A percentile compares a stretch with the other conserved stretches of the same genome.
Evolutionary conservation across 2,797 vertebrate genomes (phyloP).

Genomic region (Huso huso): DNA sequence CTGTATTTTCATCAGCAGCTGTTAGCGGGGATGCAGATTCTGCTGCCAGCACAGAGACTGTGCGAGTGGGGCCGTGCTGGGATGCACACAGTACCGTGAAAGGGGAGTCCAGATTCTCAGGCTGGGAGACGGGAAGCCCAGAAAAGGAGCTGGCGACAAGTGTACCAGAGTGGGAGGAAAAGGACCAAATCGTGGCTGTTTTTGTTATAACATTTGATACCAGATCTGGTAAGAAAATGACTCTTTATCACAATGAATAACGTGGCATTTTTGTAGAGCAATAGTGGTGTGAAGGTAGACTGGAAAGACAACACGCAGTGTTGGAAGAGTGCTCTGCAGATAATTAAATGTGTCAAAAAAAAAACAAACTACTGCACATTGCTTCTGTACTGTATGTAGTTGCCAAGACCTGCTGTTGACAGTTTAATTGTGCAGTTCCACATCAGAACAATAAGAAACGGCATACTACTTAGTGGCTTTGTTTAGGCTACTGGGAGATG

Average conservation of each 20-base stretch:
- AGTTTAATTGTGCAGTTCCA: too few species aligned
- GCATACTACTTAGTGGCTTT: too few species aligned
- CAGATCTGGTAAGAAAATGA: constrained; percentile 73
- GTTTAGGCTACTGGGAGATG: too few species aligned
- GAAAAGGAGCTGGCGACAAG: constrained; percentile 36
- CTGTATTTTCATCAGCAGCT: constrained; percentile 44
- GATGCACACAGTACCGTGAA: constrained; percentile 36
- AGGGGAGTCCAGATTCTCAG: constrained; percentile 40
- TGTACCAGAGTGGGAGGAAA: constrained; percentile 74
- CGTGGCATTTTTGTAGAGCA: background rate
- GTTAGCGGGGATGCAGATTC: constrained; percentile 36
- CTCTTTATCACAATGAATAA: background rate
- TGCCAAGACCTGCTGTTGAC: too few species aligned
- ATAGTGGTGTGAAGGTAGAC: background rate
- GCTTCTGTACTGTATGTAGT: too few species aligned
- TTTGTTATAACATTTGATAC: constrained; percentile 94
- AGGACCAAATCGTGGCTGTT: constrained; percentile 86
- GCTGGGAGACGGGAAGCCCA: constrained; percentile 25
- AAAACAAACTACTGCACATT: too few species aligned
- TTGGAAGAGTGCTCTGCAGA: too few species aligned
- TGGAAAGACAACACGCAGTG: background rate
- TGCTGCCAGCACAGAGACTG: constrained; percentile 33
- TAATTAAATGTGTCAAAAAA: too few species aligned
- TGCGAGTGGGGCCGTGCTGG: constrained; percentile 37
- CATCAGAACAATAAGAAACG: too few species aligned